Percentiles rank a stretch among this genome's conserved stretches.
phyloP scores from a whole-genome alignment of 2,888 invertebrate genomes.

The Lepidonotus clava region DNA sequence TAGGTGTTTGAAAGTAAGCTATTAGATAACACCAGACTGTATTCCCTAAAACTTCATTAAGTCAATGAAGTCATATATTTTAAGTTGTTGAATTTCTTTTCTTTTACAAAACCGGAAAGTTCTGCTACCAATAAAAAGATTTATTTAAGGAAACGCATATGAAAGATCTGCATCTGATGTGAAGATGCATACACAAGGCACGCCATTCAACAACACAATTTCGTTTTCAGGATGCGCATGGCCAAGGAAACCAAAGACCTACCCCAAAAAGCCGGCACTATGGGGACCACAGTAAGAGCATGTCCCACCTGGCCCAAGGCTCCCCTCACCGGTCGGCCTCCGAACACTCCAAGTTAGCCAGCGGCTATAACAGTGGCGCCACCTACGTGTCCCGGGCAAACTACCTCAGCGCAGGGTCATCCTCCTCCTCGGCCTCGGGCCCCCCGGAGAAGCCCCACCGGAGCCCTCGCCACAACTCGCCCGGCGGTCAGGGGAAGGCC shows the following conservation, averaged over 20 bases:
- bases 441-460: not conserved
- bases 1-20: too few relatives aligned
- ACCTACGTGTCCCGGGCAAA: constrained; percentile 32
- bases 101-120: too few relatives aligned
- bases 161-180: too few relatives aligned
- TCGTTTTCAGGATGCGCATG: constrained; percentile 24
- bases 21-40: too few relatives aligned
- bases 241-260: constrained; percentile 24
- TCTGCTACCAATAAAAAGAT: too few relatives aligned
- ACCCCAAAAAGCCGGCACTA: constrained; percentile 4
- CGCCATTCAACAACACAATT: too few relatives aligned
- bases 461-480: not conserved
- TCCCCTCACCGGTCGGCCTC: not conserved
- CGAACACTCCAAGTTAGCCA: not conserved
- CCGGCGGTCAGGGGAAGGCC: not conserved
- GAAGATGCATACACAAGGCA: too few relatives aligned
- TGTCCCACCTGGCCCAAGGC: not conserved
- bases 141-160: too few relatives aligned
- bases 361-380: not conserved
- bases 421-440: not conserved
- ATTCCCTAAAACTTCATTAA: too few relatives aligned
- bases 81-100: too few relatives aligned
- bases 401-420: constrained; percentile 18
- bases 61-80: too few relatives aligned
- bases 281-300: constrained; percentile 30